Evolutionary conservation across 2,113 vertebrate species (phyloP).

Genomic region (Platichthys flesus): DNA sequence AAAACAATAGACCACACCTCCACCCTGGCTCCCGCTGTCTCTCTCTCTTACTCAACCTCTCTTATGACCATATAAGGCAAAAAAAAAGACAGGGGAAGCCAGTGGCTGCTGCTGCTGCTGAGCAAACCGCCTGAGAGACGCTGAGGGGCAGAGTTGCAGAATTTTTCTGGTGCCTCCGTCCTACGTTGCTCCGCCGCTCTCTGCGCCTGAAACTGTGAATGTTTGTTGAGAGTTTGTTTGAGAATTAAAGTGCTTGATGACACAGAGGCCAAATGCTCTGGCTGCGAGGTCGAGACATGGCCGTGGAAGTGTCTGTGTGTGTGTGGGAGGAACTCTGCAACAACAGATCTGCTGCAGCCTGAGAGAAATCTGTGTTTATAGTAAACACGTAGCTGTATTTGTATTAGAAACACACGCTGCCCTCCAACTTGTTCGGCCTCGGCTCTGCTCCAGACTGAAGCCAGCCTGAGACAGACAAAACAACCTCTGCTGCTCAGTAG

Average conservation of each 20-base stretch:
- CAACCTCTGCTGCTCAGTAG: conserved; percentile 20
- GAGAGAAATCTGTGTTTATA: conserved; percentile 62
- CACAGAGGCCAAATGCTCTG: too few relatives aligned
- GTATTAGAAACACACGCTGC: conserved; percentile 62
- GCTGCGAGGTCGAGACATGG: not conserved
- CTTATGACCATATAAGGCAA: conserved; percentile 86
- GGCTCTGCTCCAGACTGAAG: conserved; percentile 42
- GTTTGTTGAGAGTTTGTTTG: conserved; percentile 44
- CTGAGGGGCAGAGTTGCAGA: conserved; percentile 60
- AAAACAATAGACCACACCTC: conserved; percentile 83
- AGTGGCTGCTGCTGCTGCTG: conserved; percentile 66
- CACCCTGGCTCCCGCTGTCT: conserved; percentile 52
- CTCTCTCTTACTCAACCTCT: conserved; percentile 71
- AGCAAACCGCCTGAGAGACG: conserved; percentile 37
- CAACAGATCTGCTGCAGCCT: conserved; percentile 39
- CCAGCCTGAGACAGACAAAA: conserved; percentile 41
- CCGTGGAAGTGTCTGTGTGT: conserved; percentile 8
- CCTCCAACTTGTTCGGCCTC: conserved; percentile 44
- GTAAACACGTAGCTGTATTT: conserved; percentile 75
- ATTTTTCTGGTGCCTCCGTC: conserved; percentile 52
- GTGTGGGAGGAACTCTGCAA: not conserved
- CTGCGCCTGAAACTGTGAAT: conserved; percentile 38
- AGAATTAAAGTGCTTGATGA: not conserved
- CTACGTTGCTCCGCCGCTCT: conserved; percentile 26
- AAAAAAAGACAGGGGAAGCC: conserved; percentile 79